A percentile compares a stretch with the other conserved stretches of the same genome.
phyloP scores from a whole-genome alignment of 2,888 invertebrate species.

The Ditylenchus weischeri region DNA sequence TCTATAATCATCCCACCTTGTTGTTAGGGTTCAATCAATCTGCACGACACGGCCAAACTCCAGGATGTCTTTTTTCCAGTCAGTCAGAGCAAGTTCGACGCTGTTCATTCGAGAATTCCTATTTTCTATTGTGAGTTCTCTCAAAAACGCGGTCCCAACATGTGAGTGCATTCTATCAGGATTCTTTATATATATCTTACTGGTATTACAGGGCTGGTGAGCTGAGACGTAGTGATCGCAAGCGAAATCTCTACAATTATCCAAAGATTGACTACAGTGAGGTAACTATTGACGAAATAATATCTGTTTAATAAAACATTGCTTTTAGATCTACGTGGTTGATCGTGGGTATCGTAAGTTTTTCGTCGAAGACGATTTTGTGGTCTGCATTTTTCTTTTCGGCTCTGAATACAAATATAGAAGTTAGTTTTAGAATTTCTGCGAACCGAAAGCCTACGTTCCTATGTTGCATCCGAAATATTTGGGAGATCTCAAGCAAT shows the following conservation, averaged over 20 bases:
- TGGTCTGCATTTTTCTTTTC: conserved; percentile 10
- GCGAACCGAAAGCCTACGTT: conserved; percentile 34
- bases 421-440: conserved; percentile 30
- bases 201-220: conserved; percentile 64
- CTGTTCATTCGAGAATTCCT: conserved; percentile 65
- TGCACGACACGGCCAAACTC: conserved; percentile 23
- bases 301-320: too few species aligned
- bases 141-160: conserved; percentile 84
- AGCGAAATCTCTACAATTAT: conserved; percentile 70
- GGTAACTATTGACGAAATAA: too few species aligned
- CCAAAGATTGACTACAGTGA: conserved; percentile 81
- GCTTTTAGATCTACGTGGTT: conserved; percentile 73
- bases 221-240: conserved; percentile 78
- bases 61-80: conserved; percentile 24
- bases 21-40: conserved; percentile 25
- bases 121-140: conserved; percentile 98
- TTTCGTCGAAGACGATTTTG: conserved; percentile 59
- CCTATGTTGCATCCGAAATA: conserved; percentile 28
- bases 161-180: conserved; percentile 61
- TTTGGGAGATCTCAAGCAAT: conserved; percentile 24
- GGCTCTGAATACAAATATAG: background rate
- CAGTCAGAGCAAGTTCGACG: conserved; percentile 8
- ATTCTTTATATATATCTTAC: background rate
- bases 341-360: conserved; percentile 85
- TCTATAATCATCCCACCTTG: too few species aligned